Percentiles rank a stretch among this genome's conserved stretches.
phyloP scores from a whole-genome alignment of 1,140 invertebrate species.

The Pentalonia nigronervosa region DNA sequence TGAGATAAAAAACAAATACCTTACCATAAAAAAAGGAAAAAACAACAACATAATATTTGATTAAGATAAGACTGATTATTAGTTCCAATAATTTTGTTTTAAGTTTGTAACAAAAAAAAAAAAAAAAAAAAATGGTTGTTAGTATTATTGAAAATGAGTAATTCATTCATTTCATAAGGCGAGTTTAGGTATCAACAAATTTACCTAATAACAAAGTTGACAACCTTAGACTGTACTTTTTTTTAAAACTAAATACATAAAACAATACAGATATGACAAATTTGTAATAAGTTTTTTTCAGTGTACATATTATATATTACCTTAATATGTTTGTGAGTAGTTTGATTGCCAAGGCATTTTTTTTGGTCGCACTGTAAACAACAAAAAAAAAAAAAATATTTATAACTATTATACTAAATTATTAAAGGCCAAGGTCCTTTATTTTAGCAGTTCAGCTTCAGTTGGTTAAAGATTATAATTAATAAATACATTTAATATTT shows the following conservation, averaged over 20 bases:
- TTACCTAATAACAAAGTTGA: conserved; percentile 51
- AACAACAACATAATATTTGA: conserved; percentile 43
- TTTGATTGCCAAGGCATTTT: conserved; percentile 52
- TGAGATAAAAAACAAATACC: conserved; percentile 34
- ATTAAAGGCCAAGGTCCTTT: background rate
- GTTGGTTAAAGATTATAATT: background rate
- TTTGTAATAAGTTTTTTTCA: conserved; percentile 28
- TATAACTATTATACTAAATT: background rate
- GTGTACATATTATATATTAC: conserved; percentile 52
- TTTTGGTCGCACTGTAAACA: conserved; percentile 39
- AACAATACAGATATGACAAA: conserved; percentile 48
- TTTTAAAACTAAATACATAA: conserved; percentile 41
- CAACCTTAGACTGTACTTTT: conserved; percentile 11
- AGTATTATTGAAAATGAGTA: background rate
- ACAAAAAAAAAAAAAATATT: conserved; percentile 18
- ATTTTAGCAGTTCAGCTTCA: background rate
- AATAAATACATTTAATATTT: background rate
- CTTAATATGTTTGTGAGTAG: conserved; percentile 33
- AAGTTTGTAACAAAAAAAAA: conserved; percentile 29
- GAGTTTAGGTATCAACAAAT: conserved; percentile 48
- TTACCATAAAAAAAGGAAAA: conserved; percentile 29
- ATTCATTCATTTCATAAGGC: conserved; percentile 31
- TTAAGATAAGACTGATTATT: conserved; percentile 41
- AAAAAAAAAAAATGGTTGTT: conserved; percentile 16
- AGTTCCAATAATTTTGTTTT: conserved; percentile 50